Percentiles rank a stretch among this genome's conserved stretches.
phyloP scores from a whole-genome alignment of 2,888 invertebrate species.

The Cosmorhoe ocellata region DNA sequence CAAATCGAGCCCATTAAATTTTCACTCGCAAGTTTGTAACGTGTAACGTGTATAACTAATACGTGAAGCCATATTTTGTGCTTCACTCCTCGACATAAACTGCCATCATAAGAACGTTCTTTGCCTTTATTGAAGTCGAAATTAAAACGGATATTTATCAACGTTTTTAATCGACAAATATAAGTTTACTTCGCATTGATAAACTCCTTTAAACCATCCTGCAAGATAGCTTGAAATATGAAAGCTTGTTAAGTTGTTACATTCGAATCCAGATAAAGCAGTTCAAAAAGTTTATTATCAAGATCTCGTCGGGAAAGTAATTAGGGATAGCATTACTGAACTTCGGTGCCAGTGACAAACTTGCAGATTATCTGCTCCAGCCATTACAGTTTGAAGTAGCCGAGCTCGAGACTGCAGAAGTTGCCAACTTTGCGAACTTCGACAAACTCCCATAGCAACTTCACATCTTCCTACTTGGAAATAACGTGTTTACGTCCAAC shows the following conservation, averaged over 20 bases:
- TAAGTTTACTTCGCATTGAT: slow-evolving; percentile 8
- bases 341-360: slow-evolving; percentile 62
- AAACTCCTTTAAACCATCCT: slow-evolving; percentile 1
- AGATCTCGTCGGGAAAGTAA: slow-evolving; percentile 53
- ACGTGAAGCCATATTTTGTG: slow-evolving; percentile 9
- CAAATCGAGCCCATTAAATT: slow-evolving; percentile 6
- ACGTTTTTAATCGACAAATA: too few species aligned
- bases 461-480: slow-evolving; percentile 46
- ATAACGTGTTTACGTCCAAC: slow-evolving; percentile 52
- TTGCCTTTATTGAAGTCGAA: too few species aligned
- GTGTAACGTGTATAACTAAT: slow-evolving; percentile 11
- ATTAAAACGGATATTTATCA: too few species aligned
- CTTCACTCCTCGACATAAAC: slow-evolving; percentile 4
- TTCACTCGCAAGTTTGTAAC: too few species aligned
- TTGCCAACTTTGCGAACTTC: slow-evolving; percentile 60
- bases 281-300: slow-evolving; percentile 35
- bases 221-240: background rate
- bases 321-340: slow-evolving; percentile 60
- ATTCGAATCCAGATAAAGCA: slow-evolving; percentile 15
- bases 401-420: slow-evolving; percentile 55
- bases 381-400: slow-evolving; percentile 67
- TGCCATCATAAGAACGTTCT: background rate
- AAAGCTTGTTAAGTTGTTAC: background rate
- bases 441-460: slow-evolving; percentile 46
- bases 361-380: slow-evolving; percentile 68